Percentiles rank a stretch among this genome's conserved stretches.
These are phyloP conservation scores for Bolborhynchus lineola DNA, from an alignment of 2,113 vertebrate species.

Conservation along the genomic window DNA sequence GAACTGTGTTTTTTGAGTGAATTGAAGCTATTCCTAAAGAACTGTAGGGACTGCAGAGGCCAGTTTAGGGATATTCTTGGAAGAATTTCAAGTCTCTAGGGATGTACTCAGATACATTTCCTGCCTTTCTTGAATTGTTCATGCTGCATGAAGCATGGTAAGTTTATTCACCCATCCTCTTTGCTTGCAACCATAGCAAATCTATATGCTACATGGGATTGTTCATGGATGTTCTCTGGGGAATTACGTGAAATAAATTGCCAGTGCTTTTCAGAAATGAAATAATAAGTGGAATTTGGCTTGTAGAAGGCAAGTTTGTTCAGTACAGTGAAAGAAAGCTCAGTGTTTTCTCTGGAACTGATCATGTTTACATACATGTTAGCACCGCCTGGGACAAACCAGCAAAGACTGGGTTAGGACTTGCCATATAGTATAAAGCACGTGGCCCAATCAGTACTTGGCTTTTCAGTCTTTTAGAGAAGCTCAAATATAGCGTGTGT, in stretches of 20 bases:
- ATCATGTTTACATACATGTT: accelerated
- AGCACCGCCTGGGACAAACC: not conserved
- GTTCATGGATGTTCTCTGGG: not conserved
- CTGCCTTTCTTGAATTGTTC: constrained; percentile 37
- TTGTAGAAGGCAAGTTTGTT: not conserved
- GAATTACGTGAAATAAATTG: not conserved
- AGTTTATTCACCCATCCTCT: not conserved
- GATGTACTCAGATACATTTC: constrained; percentile 41
- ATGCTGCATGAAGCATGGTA: not conserved
- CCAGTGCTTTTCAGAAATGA: not conserved
- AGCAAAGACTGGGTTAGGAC: not conserved
- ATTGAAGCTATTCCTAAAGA: not conserved
- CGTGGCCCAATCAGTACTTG: accelerated
- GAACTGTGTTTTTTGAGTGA: not conserved
- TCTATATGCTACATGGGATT: not conserved
- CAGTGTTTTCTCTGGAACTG: not conserved
- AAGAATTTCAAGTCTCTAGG: constrained; percentile 57
- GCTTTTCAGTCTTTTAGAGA: not conserved
- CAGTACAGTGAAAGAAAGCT: not conserved
- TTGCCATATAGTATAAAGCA: not conserved
- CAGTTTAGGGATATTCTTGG: constrained; percentile 65
- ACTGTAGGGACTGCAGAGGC: constrained; percentile 37
- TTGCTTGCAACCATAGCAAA: not conserved
- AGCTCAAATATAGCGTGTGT: not conserved
- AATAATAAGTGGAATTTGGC: not conserved